These are phyloP conservation scores for Tragopan temminckii DNA, from an alignment of 2,797 vertebrate species.

Conservation along the genomic window DNA sequence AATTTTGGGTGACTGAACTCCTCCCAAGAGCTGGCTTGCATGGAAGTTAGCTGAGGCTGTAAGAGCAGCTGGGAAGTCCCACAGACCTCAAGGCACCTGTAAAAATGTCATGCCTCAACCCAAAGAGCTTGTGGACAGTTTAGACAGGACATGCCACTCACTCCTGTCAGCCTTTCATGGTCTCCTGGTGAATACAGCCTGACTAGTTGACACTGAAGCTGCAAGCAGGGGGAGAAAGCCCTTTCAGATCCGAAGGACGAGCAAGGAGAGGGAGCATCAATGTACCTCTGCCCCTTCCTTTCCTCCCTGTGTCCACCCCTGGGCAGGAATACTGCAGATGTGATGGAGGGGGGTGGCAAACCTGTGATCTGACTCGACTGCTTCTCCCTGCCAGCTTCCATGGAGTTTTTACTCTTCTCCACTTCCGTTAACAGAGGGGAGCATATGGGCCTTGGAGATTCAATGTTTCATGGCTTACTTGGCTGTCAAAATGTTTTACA, in stretches of 20 bases:
- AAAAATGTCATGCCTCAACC: not conserved
- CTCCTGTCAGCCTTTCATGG: not conserved
- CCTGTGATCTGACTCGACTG: not conserved
- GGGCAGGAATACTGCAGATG: not conserved
- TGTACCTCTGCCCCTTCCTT: not conserved
- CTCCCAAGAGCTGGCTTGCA: not conserved
- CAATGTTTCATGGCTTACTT: conserved; percentile 80
- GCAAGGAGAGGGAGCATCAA: not conserved
- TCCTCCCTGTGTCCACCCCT: not conserved
- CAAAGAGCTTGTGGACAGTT: not conserved
- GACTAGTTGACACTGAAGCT: not conserved
- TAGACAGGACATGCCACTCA: accelerated
- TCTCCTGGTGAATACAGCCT: not conserved
- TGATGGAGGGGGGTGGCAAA: not conserved
- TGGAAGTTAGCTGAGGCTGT: not conserved
- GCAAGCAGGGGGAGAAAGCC: not conserved
- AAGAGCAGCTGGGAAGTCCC: not conserved
- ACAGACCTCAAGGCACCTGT: not conserved
- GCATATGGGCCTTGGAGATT: conserved; percentile 75
- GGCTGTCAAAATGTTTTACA: conserved; percentile 80
- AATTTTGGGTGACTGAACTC: not conserved
- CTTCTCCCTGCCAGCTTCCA: conserved; percentile 26
- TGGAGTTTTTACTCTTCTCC: conserved; percentile 37
- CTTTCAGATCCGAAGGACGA: not conserved
- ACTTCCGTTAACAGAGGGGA: conserved; percentile 54